Conservation (phyloP, 1,140 invertebrate genomes). For the Nylanderia fulva region DNA sequence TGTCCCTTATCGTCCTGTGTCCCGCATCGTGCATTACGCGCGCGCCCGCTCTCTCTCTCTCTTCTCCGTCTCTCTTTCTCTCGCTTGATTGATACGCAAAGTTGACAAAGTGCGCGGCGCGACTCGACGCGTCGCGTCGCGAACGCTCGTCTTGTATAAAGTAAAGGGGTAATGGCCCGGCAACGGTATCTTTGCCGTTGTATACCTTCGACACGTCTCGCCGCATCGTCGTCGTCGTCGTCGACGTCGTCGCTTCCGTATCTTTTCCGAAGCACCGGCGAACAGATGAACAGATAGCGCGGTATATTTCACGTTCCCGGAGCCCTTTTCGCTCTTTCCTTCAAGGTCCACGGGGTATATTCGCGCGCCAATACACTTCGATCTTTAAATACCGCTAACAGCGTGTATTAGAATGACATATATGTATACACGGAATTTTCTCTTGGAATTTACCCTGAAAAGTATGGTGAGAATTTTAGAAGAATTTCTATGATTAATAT, state of each 20-base stretch:
- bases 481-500: too few species aligned
- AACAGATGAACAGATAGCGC: slow-evolving; percentile 56
- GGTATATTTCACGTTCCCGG: slow-evolving; percentile 43
- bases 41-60: slow-evolving; percentile 25
- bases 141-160: slow-evolving; percentile 51
- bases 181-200: slow-evolving; percentile 76
- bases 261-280: slow-evolving; percentile 61
- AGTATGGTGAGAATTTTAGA: too few species aligned
- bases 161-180: slow-evolving; percentile 81
- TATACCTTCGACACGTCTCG: slow-evolving; percentile 62
- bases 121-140: slow-evolving; percentile 61
- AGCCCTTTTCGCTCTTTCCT: neutral
- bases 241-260: slow-evolving; percentile 61
- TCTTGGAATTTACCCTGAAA: too few species aligned
- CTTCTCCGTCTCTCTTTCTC: slow-evolving; percentile 53
- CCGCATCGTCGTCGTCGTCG: slow-evolving; percentile 35
- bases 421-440: too few species aligned
- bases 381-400: too few species aligned
- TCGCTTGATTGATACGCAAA: slow-evolving; percentile 74
- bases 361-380: neutral
- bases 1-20: slow-evolving; percentile 57
- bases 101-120: slow-evolving; percentile 76
- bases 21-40: slow-evolving; percentile 47
- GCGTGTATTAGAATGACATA: too few species aligned
- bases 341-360: neutral